These are phyloP conservation scores for Jaculus jaculus DNA, from an alignment of 2,113 vertebrate species.

Conservation along the genomic window DNA sequence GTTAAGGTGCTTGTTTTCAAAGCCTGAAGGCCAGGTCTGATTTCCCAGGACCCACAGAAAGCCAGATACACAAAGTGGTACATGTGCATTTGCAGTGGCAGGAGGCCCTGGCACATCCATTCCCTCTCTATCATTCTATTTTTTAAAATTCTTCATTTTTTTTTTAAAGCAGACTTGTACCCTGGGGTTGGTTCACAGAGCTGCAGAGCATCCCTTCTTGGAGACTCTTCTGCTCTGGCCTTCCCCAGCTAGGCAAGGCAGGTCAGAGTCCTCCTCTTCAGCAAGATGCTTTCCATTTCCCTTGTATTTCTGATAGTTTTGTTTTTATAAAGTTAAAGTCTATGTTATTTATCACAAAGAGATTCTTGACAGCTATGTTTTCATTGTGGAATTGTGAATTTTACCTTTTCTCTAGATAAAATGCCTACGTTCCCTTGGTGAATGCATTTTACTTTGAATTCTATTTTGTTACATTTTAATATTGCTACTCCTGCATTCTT, in stretches of 20 bases:
- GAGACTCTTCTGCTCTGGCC: not conserved
- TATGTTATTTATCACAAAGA: conserved; percentile 55
- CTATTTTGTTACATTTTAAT: conserved; percentile 41
- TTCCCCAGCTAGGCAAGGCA: not conserved
- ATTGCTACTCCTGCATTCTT: not conserved
- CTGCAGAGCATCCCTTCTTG: too few species aligned
- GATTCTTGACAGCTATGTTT: conserved; percentile 64
- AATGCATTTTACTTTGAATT: conserved; percentile 58
- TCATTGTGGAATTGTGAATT: conserved; percentile 59
- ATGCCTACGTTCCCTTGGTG: conserved; percentile 32
- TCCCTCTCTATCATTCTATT: too few species aligned
- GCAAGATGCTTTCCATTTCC: not conserved
- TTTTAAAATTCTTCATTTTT: too few species aligned
- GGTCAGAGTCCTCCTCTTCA: conserved; percentile 22
- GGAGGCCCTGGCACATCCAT: too few species aligned
- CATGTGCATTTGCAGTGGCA: too few species aligned
- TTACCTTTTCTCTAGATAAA: conserved; percentile 70
- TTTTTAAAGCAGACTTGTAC: too few species aligned
- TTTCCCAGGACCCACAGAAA: not conserved
- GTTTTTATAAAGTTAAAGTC: conserved; percentile 50
- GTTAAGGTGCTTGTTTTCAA: not conserved
- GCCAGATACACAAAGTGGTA: not conserved
- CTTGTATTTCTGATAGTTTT: conserved; percentile 36
- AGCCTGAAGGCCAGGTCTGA: not conserved
- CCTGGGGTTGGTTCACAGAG: too few species aligned